phyloP scores from a whole-genome alignment of 1,140 invertebrate species.

The Aphidius ervi region DNA sequence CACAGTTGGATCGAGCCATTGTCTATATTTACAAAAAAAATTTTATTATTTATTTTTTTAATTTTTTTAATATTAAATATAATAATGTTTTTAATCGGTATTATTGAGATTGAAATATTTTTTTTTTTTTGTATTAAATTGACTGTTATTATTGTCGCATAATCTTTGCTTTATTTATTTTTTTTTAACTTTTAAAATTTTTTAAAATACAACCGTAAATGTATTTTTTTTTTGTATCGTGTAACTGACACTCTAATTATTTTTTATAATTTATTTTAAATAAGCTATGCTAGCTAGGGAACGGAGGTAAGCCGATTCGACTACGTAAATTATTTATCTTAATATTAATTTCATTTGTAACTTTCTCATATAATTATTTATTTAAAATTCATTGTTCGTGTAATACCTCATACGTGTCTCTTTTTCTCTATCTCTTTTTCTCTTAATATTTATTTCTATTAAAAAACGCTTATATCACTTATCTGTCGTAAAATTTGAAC shows the following conservation, averaged over 20 bases:
- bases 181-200: conserved; percentile 3
- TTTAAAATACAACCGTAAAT: conserved; percentile 11
- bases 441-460: background rate
- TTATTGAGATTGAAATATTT: background rate
- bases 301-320: conserved; percentile 44
- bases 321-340: conserved; percentile 23
- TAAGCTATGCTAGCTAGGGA: conserved; percentile 50
- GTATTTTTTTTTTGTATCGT: conserved; percentile 23
- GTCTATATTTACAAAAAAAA: conserved; percentile 40
- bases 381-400: background rate
- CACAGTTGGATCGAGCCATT: conserved; percentile 53
- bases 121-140: background rate
- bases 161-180: background rate
- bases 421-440: conserved; percentile 13
- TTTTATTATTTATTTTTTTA: conserved; percentile 6
- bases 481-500: too few relatives aligned
- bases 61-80: too few relatives aligned
- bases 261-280: conserved; percentile 39
- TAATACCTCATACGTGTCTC: conserved; percentile 20
- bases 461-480: background rate
- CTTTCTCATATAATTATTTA: background rate
- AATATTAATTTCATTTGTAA: background rate
- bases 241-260: conserved; percentile 45
- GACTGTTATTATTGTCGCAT: background rate
- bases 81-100: background rate